These are phyloP conservation scores for Poecilobothrus nobilitatus DNA, from an alignment of 2,888 invertebrate species.

Conservation along the genomic window DNA sequence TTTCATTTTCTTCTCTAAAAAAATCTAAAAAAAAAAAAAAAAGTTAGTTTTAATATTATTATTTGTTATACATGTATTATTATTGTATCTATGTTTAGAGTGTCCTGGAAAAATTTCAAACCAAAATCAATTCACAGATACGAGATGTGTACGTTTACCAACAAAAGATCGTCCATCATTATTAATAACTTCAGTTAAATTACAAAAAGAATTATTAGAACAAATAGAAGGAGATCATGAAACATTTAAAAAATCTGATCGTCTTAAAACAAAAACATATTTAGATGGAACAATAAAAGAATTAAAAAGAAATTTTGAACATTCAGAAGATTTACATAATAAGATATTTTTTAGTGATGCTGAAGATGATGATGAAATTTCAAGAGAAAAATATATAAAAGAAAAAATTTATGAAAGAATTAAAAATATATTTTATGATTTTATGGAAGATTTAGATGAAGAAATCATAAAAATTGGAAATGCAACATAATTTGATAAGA, in stretches of 20 bases:
- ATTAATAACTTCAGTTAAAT: neutral
- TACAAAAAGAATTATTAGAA: slow-evolving; percentile 6
- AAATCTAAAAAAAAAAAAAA: no score
- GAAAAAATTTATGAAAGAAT: neutral
- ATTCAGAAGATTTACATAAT: slow-evolving; percentile 6
- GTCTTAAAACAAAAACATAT: neutral
- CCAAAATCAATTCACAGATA: slow-evolving; percentile 6
- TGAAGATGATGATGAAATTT: neutral
- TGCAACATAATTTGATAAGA: neutral
- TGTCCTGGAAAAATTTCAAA: neutral
- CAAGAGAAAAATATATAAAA: neutral
- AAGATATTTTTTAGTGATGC: slow-evolving; percentile 1
- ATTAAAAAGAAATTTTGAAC: slow-evolving; percentile 1
- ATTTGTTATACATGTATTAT: neutral
- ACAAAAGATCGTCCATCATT: neutral
- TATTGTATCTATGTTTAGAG: neutral
- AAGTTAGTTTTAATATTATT: no score
- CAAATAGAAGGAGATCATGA: neutral
- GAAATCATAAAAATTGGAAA: neutral
- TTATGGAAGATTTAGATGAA: slow-evolving; percentile 6
- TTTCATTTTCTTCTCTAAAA: no score
- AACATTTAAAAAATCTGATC: neutral
- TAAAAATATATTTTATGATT: neutral
- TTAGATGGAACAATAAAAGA: neutral
- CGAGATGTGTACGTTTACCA: slow-evolving; percentile 1